Base-by-base conservation (phyloP, 2,888 invertebrate genomes). In the Limnephilus rhombicus region DNA sequence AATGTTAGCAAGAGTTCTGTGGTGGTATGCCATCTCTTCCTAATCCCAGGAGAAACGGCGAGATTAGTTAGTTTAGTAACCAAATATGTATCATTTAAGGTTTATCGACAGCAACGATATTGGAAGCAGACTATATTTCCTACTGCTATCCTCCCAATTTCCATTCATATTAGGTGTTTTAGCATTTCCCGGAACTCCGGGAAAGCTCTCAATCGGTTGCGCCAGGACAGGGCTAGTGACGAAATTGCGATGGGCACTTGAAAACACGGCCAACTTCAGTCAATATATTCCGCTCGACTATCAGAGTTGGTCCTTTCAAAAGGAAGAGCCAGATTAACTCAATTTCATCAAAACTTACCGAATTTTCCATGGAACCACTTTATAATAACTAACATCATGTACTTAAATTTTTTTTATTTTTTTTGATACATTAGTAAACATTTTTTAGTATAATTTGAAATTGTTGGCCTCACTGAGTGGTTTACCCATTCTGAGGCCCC, bases 261-360 rank as follows among this genome's bases (percentile, higher is more conserved):
- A 83, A 41, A 34, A 37, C 18, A 41, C 83, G 83, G 3, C 34
- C 37, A 37, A 83, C 83, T 83, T 83, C 37, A 9, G 18, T 83
- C 83, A 37, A n/a, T 34, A 24, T 37, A 41, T 83, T 83, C 34
- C 83, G 37, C 68, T 68, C n/a, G 68, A 68, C 68, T 68, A 68
- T 68, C 68, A 68, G 9, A 68, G 68, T 68, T 68, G 5, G 68
- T 68, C 68, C 24, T n/a, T n/a, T 68, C 37, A 11, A 83, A 37
- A 3, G 83, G 83, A 34, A 83, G 37, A 24, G 34, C 68, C 24
- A 68, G 9, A 68, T 83, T 37, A 11, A 82, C 34, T 83, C 83
- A 12, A 41, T 83, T 83, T 83, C 37, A 37, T 83, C 15, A 83
- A 83, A 83, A 83, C 24, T 83, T n/a, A n/a, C n/a, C n/a, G n/a